These are phyloP conservation scores for Anoplophora glabripennis DNA, from an alignment of 1,140 invertebrate species.

Conservation along the genomic window DNA sequence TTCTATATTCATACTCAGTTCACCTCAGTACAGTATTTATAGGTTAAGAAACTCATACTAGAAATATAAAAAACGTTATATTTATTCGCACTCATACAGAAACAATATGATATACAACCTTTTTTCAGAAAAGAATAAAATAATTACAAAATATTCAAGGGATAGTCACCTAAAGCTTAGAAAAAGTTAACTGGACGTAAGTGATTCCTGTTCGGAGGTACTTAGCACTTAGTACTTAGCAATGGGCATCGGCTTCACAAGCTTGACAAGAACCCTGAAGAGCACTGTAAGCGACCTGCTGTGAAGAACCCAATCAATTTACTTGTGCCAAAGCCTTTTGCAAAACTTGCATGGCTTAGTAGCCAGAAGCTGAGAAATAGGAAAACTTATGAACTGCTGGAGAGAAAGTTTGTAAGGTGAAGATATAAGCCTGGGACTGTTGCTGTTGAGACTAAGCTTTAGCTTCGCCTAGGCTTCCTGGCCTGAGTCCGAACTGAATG, in stretches of 20 bases:
- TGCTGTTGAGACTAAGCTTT: conserved; percentile 4
- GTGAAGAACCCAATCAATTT: background rate
- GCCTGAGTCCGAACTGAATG: background rate
- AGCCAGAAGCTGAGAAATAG: too few relatives aligned
- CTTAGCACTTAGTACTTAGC: background rate
- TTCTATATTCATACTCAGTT: too few relatives aligned
- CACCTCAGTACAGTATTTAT: too few relatives aligned
- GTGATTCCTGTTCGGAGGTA: background rate
- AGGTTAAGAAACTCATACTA: too few relatives aligned
- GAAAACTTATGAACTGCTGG: too few relatives aligned
- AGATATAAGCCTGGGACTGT: background rate
- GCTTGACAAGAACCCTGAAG: background rate
- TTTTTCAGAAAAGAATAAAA: background rate
- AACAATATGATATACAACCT: too few relatives aligned
- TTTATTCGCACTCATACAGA: too few relatives aligned
- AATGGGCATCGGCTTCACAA: background rate
- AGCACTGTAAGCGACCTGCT: too few relatives aligned
- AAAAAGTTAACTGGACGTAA: background rate
- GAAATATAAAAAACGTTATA: too few relatives aligned
- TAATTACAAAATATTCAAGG: background rate
- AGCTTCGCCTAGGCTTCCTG: background rate
- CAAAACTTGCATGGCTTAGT: too few relatives aligned
- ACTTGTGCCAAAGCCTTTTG: background rate
- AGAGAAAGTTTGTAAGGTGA: too few relatives aligned
- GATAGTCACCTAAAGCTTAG: background rate